These are phyloP conservation scores for Stictocephala bisonia DNA, from an alignment of 2,888 invertebrate genomes.

Conservation along the genomic window DNA sequence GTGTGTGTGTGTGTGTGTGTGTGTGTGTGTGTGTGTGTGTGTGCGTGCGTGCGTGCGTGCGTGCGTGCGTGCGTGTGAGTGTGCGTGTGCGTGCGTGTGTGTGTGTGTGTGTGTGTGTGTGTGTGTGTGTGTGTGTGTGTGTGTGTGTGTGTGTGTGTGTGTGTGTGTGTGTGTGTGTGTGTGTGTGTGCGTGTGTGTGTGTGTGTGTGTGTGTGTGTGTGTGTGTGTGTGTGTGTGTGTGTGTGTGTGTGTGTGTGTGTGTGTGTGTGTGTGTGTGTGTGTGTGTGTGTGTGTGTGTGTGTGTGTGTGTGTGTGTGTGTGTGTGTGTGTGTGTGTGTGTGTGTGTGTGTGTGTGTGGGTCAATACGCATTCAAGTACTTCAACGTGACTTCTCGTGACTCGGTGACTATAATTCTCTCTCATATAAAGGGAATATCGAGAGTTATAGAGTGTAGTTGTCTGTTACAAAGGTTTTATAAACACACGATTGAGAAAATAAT, in stretches of 20 bases:
- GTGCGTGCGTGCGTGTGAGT: background rate
- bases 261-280: background rate
- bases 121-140: background rate
- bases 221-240: background rate
- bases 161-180: background rate
- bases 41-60: background rate
- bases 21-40: background rate
- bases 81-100: background rate
- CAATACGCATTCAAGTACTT: too few species aligned
- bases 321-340: background rate
- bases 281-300: background rate
- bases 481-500: too few species aligned
- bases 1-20: background rate
- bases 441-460: too few species aligned
- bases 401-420: too few species aligned
- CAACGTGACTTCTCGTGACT: background rate
- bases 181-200: background rate
- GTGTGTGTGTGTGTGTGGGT: too few species aligned
- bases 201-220: background rate
- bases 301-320: background rate
- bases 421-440: too few species aligned
- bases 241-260: background rate
- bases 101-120: background rate
- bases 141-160: background rate
- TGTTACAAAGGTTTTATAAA: too few species aligned